A percentile compares a stretch with the other conserved stretches of the same genome.
Conservation (phyloP, 2,113 vertebrate species). For the Caranx ignobilis region DNA sequence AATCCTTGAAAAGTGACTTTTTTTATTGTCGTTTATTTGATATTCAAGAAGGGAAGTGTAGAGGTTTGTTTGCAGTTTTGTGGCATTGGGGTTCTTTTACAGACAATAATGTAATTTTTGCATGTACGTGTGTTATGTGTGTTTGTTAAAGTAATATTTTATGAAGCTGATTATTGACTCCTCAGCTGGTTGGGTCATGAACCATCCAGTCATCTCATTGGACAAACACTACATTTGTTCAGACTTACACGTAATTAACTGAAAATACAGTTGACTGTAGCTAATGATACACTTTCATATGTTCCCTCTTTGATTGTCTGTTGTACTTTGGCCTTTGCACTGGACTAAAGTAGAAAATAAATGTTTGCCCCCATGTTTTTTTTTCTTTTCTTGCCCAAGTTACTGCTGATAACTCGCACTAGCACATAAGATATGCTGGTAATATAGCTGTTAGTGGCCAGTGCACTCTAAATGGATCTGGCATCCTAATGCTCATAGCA, state of each 20-base stretch:
- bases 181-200: constrained; percentile 2
- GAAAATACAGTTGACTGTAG: constrained; percentile 5
- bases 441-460: neutral
- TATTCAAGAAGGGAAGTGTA: constrained; percentile 41
- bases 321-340: constrained; percentile 46
- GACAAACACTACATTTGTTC: neutral
- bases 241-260: constrained; percentile 1
- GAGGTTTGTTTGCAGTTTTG: constrained; percentile 59
- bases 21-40: constrained; percentile 60
- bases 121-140: constrained; percentile 31
- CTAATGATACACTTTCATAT: constrained; percentile 20
- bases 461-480: constrained; percentile 30
- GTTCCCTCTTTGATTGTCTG: constrained; percentile 23
- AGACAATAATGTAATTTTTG: constrained; percentile 34
- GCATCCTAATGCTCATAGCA: constrained; percentile 30
- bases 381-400: neutral
- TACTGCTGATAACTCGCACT: constrained; percentile 1
- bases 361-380: constrained; percentile 19
- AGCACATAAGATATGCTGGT: neutral
- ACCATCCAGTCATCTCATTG: constrained; percentile 25
- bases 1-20: constrained; percentile 17
- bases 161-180: constrained; percentile 33
- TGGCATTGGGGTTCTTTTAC: constrained; percentile 60
- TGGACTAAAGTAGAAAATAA: constrained; percentile 70
- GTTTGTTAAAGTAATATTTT: constrained; percentile 43